Conservation (phyloP, 2,113 vertebrate genomes). For the Leptobrachium leishanense region DNA sequence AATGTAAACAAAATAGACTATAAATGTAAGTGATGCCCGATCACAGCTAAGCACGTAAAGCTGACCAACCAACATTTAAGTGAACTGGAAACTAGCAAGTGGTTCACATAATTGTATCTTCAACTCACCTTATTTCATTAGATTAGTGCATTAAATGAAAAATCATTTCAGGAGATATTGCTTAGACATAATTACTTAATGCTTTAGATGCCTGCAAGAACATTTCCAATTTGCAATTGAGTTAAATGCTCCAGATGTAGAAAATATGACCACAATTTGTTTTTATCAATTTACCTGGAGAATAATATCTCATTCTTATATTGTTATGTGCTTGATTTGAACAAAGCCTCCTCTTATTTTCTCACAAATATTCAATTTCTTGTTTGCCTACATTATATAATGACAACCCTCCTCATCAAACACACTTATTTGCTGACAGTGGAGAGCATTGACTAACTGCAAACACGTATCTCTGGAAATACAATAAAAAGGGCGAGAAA, state of each 20-base stretch:
- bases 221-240: not conserved
- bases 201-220: not conserved
- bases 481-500: not conserved
- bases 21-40: not conserved
- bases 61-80: not conserved
- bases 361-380: not conserved
- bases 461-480: not conserved
- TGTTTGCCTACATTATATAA: not conserved
- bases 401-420: not conserved
- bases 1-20: not conserved
- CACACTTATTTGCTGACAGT: constrained; percentile 12
- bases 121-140: not conserved
- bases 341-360: not conserved
- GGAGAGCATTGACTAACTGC: constrained; percentile 9
- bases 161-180: not conserved
- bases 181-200: constrained; percentile 5
- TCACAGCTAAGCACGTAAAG: not conserved
- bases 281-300: not conserved
- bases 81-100: not conserved
- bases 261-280: not conserved
- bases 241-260: not conserved
- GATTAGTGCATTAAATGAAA: not conserved
- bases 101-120: no score
- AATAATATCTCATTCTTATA: not conserved
- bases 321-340: not conserved